Percentiles rank a stretch among this genome's conserved stretches.
Conservation (phyloP, 1,140 invertebrate species). For the Aleiodes sp. region DNA sequence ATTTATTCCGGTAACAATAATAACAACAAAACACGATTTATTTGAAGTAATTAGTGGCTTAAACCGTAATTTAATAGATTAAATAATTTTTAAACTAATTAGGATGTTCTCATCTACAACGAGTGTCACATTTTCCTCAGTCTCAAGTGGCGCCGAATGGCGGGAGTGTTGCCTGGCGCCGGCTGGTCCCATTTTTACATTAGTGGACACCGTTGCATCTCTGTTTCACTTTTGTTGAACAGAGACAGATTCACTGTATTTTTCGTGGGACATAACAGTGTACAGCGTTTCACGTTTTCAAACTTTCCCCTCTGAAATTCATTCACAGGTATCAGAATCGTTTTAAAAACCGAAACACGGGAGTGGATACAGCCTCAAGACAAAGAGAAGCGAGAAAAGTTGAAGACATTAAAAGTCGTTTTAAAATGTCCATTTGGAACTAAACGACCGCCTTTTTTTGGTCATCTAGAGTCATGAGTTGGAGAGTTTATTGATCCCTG, state of each 20-base stretch:
- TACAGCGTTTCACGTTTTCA: neutral
- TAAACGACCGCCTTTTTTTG: neutral
- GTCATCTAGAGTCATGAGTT: neutral
- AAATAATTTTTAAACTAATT: conserved; percentile 4
- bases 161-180: conserved; percentile 28
- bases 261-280: neutral
- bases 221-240: neutral
- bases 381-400: conserved; percentile 5
- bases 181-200: conserved; percentile 20
- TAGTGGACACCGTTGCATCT: neutral
- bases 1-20: neutral
- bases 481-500: conserved; percentile 22
- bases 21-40: too few relatives aligned
- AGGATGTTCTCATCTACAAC: too few relatives aligned
- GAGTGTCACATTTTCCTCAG: neutral
- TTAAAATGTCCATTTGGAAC: conserved; percentile 19
- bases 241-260: neutral
- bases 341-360: too few relatives aligned
- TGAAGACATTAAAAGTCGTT: neutral
- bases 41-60: neutral
- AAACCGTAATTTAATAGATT: neutral
- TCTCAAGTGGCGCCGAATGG: conserved; percentile 30
- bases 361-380: neutral
- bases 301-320: neutral
- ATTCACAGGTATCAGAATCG: neutral